These are phyloP conservation scores for Onychomys torridus DNA, from an alignment of 2,797 vertebrate species.

Conservation along the genomic window DNA sequence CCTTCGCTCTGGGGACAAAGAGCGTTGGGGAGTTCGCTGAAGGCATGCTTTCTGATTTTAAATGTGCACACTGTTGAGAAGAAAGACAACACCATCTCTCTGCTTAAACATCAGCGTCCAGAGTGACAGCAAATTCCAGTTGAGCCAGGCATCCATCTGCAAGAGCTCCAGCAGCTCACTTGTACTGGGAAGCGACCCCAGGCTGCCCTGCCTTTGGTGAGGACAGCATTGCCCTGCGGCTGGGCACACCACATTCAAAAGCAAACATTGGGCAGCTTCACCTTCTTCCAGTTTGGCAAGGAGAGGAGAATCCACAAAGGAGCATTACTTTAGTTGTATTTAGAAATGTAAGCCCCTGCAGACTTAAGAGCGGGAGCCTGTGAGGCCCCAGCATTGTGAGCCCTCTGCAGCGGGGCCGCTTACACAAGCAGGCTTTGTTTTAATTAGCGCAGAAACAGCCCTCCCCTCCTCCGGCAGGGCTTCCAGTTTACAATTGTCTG, in stretches of 20 bases:
- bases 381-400: background rate
- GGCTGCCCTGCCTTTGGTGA: constrained; percentile 41
- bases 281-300: constrained; percentile 75
- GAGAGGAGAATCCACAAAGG: constrained; percentile 69
- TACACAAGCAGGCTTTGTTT: constrained; percentile 77
- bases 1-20: background rate
- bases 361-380: constrained; percentile 46
- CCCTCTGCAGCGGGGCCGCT: background rate
- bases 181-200: constrained; percentile 33
- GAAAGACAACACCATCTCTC: background rate
- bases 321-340: constrained; percentile 81
- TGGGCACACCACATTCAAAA: constrained; percentile 76
- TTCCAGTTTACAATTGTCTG: constrained; percentile 68
- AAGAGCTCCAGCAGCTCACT: constrained; percentile 43
- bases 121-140: background rate
- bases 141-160: constrained; percentile 39
- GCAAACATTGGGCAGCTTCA: constrained; percentile 77
- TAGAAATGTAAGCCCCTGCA: constrained; percentile 76
- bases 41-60: constrained; percentile 33
- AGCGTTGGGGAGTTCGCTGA: background rate
- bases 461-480: background rate
- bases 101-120: background rate
- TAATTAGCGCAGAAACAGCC: constrained; percentile 50
- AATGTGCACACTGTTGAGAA: constrained; percentile 15
- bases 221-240: constrained; percentile 59